Conservation (phyloP, 2,113 vertebrate species). For the Cromileptes altivelis region DNA sequence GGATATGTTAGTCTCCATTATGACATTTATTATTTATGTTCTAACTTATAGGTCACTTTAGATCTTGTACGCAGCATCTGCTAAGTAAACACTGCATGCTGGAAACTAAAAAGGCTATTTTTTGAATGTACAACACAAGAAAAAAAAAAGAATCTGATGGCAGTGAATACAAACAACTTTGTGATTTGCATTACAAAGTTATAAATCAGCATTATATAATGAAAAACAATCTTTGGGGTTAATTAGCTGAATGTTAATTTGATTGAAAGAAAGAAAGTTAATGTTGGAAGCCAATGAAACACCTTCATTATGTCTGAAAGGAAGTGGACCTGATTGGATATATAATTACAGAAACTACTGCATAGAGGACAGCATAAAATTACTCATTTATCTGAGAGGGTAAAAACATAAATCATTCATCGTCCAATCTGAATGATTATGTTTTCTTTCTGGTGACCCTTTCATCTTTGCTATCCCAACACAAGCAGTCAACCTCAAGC, state of each 20-base stretch:
- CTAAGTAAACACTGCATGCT: slow-evolving; percentile 23
- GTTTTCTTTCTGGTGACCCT: slow-evolving; percentile 12
- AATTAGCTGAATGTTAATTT: slow-evolving; percentile 45
- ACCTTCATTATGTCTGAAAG: slow-evolving; percentile 31
- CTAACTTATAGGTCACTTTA: slow-evolving; percentile 31
- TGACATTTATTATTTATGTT: slow-evolving; percentile 44
- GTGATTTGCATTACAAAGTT: slow-evolving; percentile 11
- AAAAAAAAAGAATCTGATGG: slow-evolving; percentile 27
- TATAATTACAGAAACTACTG: slow-evolving; percentile 1
- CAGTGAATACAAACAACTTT: slow-evolving; percentile 1
- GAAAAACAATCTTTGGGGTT: background rate
- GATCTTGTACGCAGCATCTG: slow-evolving; percentile 24
- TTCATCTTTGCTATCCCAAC: background rate
- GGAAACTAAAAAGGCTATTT: background rate
- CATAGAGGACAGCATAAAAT: slow-evolving; percentile 11
- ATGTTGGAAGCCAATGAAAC: slow-evolving; percentile 38
- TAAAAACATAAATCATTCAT: slow-evolving; percentile 34
- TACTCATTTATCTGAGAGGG: slow-evolving; percentile 9
- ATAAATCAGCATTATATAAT: background rate
- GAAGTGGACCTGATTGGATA: background rate
- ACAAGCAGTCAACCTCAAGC: slow-evolving; percentile 11
- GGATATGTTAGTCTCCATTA: slow-evolving; percentile 21
- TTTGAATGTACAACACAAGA: background rate
- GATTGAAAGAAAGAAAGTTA: slow-evolving; percentile 42
- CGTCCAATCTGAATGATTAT: background rate